Base-by-base conservation (phyloP, 2,888 invertebrate genomes). In the Aspidiotus destructor region DNA sequence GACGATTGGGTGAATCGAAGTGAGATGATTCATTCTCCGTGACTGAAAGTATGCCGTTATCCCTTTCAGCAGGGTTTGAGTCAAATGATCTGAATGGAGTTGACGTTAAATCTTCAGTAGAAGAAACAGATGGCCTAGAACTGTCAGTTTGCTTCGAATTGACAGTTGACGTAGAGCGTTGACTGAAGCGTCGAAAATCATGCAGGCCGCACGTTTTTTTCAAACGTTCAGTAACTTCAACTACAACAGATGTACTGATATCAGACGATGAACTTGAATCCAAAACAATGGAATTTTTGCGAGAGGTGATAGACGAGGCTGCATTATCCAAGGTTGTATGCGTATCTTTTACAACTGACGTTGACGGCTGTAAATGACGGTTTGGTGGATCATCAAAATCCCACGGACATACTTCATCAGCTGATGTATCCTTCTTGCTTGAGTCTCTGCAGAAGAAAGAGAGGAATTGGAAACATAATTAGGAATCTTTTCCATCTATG, bases 241-340 rank as follows among this genome's bases (percentile, higher is more conserved):
- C 80, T 62, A 81, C 81, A 9, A 81, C 81, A 70, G 81, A 75
- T 60, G 81, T 79, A 76, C 86, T 86, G 71, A 87, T 83, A 76
- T 89, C 89, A 17, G 88, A 87, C 11, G 86, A 86, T n/a, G 86
- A 86, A 75, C 85, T 85, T 15, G 86, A 86, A 77, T 87, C 86
- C 58, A 86, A 78, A 73, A 82, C 82, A 13, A 82, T 79, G 7
- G 86, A 86, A 77, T 86, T 86, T 75, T 86, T 86, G 41, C 86
- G 80, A 16, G 83, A 79, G n/a, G 76, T 72, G 17, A 75, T 71
- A 40, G 72, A 8, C 74, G 75, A 71, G 72, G 76, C 73, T 54
- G 77, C 71, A 71, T 73, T 71, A 71, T 70, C 72, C 57, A 70
- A 70, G n/a, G 71, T 70, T 60, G 70, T 70, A n/a, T 64, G 57